Percentiles rank a stretch among this genome's conserved stretches.
Evolutionary conservation across 1,140 invertebrate species (phyloP).

Genomic region (Pseudomyrmex flavicornis): DNA sequence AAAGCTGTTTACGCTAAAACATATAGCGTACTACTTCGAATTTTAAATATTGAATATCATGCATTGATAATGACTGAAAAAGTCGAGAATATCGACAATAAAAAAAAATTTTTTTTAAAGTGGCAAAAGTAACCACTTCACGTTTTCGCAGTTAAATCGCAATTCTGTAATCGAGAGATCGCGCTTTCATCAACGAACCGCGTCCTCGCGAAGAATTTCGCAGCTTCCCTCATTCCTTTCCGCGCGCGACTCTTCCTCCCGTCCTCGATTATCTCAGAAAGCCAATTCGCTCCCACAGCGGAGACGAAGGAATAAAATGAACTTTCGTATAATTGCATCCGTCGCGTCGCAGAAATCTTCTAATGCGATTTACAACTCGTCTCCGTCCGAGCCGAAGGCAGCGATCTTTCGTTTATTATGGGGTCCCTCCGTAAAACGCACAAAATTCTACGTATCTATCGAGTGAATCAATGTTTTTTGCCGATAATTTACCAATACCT

Average conservation of each 20-base stretch:
- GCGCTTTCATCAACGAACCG: constrained; percentile 34
- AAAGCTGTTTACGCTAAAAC: too few species aligned
- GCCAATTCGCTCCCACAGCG: constrained; percentile 43
- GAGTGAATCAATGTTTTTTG: neutral
- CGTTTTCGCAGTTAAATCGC: constrained; percentile 17
- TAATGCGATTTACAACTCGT: constrained; percentile 53
- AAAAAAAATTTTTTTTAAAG: neutral
- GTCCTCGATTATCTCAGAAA: constrained; percentile 24
- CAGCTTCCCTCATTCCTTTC: constrained; percentile 6
- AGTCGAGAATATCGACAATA: neutral
- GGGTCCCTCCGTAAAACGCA: constrained; percentile 11
- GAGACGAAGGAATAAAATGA: constrained; percentile 55
- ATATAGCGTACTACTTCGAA: neutral
- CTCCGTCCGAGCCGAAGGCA: constrained; percentile 11
- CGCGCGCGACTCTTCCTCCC: neutral
- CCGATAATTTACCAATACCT: constrained; percentile 17
- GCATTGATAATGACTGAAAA: neutral
- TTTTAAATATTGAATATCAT: too few species aligned
- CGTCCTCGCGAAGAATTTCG: constrained; percentile 33
- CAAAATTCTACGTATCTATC: constrained; percentile 2
- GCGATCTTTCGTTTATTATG: constrained; percentile 8
- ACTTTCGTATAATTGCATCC: constrained; percentile 59
- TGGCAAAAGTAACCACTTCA: neutral
- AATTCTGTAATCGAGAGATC: constrained; percentile 38
- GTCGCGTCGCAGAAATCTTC: constrained; percentile 55